Percentiles rank a stretch among this genome's conserved stretches.
Evolutionary conservation across 1,140 invertebrate species (phyloP).

Genomic region (Eumeta japonica): DNA sequence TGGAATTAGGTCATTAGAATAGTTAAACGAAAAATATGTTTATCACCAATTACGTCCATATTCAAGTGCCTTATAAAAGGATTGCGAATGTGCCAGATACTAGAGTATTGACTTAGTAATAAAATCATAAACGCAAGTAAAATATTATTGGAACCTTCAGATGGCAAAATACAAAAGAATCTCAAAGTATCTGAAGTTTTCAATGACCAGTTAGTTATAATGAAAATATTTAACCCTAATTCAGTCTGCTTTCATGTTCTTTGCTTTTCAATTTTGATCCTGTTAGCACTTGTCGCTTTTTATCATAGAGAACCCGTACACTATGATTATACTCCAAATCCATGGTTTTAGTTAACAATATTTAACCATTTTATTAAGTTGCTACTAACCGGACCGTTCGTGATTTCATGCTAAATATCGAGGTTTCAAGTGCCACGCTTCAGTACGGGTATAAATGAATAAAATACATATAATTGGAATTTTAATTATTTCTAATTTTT

Average conservation of each 20-base stretch:
- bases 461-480: too few relatives aligned
- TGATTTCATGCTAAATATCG: background rate
- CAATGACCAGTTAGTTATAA: conserved; percentile 40
- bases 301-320: conserved; percentile 27
- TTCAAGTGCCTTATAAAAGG: too few relatives aligned
- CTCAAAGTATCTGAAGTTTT: conserved; percentile 48
- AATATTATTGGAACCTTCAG: conserved; percentile 47
- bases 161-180: conserved; percentile 33
- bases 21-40: too few relatives aligned
- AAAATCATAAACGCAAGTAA: background rate
- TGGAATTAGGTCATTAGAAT: conserved; percentile 2
- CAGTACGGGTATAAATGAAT: conserved; percentile 39
- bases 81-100: too few relatives aligned
- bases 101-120: too few relatives aligned
- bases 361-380: conserved; percentile 16
- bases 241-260: too few relatives aligned
- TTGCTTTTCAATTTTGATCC: background rate
- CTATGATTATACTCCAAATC: conserved; percentile 17
- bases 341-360: conserved; percentile 16
- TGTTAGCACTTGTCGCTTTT: conserved; percentile 5
- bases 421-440: conserved; percentile 34
- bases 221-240: background rate
- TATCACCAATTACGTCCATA: background rate
- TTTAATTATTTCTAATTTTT: too few relatives aligned
- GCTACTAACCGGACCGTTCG: background rate